phyloP scores from a whole-genome alignment of 2,113 vertebrate species.

The Anser cygnoides region DNA sequence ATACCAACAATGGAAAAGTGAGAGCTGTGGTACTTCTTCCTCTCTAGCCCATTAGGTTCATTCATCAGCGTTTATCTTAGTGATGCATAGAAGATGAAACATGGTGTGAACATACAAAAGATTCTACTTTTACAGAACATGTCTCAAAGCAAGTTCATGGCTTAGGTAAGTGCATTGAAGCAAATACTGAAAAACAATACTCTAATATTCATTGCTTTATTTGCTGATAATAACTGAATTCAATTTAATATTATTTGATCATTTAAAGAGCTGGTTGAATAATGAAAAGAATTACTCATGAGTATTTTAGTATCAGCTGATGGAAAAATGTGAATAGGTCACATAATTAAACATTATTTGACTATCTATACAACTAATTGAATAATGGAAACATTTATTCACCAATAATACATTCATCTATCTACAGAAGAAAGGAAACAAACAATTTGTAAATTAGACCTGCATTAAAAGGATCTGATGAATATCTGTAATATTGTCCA shows the following conservation, averaged over 20 bases:
- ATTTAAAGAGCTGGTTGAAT: conserved; percentile 19
- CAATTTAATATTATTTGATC: conserved; percentile 14
- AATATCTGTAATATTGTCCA: conserved; percentile 40
- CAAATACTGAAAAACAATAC: not conserved
- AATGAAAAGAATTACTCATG: conserved; percentile 43
- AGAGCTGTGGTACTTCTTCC: not conserved
- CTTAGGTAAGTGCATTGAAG: not conserved
- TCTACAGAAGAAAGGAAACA: conserved; percentile 43
- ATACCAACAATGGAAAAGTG: not conserved
- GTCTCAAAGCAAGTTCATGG: not conserved
- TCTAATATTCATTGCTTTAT: not conserved
- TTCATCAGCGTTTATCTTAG: not conserved
- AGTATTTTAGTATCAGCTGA: conserved; percentile 26
- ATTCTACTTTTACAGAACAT: not conserved
- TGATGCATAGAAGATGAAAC: not conserved
- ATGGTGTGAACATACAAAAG: not conserved
- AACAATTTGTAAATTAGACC: conserved; percentile 47
- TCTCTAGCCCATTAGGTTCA: not conserved
- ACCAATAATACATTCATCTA: conserved; percentile 32
- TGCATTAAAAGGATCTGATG: conserved; percentile 39
- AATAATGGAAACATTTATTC: conserved; percentile 55
- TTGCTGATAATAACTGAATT: conserved; percentile 12
- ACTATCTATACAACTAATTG: conserved; percentile 54
- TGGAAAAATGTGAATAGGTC: conserved; percentile 29
- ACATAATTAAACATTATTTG: conserved; percentile 57